phyloP scores from a whole-genome alignment of 2,113 vertebrate species.

The Protobothrops mucrosquamatus region DNA sequence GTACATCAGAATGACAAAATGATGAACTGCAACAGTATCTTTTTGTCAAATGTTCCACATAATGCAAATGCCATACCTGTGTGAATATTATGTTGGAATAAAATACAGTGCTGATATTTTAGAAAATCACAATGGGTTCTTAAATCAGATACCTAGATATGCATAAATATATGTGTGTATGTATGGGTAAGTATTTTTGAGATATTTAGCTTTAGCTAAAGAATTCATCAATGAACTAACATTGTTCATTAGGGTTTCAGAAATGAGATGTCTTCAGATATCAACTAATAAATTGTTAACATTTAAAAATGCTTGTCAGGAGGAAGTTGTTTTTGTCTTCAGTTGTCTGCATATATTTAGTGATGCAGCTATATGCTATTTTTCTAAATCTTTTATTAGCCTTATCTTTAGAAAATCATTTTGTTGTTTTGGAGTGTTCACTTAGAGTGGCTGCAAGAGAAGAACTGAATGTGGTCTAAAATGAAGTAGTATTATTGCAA shows the following conservation, averaged over 20 bases:
- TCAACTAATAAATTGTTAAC: conserved; percentile 68
- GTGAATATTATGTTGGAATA: conserved; percentile 81
- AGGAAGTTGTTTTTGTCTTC: conserved; percentile 65
- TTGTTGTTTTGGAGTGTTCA: conserved; percentile 64
- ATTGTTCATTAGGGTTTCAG: conserved; percentile 63
- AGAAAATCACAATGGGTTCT: conserved; percentile 72
- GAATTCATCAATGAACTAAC: conserved; percentile 68
- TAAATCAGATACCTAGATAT: conserved; percentile 73
- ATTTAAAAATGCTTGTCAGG: conserved; percentile 67
- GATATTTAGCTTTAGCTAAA: conserved; percentile 73
- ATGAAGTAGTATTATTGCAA: conserved; percentile 68
- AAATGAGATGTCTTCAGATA: conserved; percentile 62
- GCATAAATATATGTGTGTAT: conserved; percentile 54
- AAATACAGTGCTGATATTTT: conserved; percentile 79
- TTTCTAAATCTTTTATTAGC: conserved; percentile 61
- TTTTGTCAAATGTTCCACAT: conserved; percentile 82
- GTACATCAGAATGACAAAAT: conserved; percentile 90
- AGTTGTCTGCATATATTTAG: conserved; percentile 63
- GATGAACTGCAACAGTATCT: conserved; percentile 83
- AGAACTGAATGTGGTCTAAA: conserved; percentile 65
- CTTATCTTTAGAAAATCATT: conserved; percentile 64
- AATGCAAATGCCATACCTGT: conserved; percentile 79
- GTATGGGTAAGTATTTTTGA: conserved; percentile 80
- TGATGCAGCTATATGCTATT: conserved; percentile 66
- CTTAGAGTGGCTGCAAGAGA: conserved; percentile 63